Conservation (phyloP, 2,888 invertebrate species). For the Drosophila pegasa region DNA sequence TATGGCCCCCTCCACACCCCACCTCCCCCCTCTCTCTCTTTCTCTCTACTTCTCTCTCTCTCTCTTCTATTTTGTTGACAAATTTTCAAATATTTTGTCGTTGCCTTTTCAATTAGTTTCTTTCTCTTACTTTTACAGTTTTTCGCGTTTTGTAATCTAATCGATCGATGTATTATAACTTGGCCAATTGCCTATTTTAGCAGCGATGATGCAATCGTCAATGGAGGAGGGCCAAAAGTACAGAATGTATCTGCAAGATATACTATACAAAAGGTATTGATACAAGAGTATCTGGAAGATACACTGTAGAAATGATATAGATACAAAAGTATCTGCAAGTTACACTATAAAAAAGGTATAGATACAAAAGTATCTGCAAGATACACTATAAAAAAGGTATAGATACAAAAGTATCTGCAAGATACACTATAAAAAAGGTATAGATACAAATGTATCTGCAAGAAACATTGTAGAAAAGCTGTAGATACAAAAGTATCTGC, state of each 20-base stretch:
- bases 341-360: too few relatives aligned
- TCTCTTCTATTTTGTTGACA: background rate
- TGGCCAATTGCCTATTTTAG: constrained; percentile 41
- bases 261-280: background rate
- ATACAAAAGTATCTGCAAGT: background rate
- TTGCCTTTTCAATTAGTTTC: constrained; percentile 42
- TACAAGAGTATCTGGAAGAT: background rate
- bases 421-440: too few relatives aligned
- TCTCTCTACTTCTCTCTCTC: background rate
- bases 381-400: too few relatives aligned
- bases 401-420: too few relatives aligned
- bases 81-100: constrained; percentile 15
- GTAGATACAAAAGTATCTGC: too few relatives aligned
- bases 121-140: constrained; percentile 7
- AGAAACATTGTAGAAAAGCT: too few relatives aligned
- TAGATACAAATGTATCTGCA: too few relatives aligned
- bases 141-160: constrained; percentile 29
- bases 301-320: background rate
- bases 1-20: background rate
- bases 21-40: background rate
- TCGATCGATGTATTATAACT: constrained; percentile 38
- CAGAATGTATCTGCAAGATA: constrained; percentile 26
- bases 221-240: constrained; percentile 4
- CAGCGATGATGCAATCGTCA: constrained; percentile 70
- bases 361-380: too few relatives aligned